phyloP scores from a whole-genome alignment of 2,888 invertebrate species.

The Chirona hameri region DNA sequence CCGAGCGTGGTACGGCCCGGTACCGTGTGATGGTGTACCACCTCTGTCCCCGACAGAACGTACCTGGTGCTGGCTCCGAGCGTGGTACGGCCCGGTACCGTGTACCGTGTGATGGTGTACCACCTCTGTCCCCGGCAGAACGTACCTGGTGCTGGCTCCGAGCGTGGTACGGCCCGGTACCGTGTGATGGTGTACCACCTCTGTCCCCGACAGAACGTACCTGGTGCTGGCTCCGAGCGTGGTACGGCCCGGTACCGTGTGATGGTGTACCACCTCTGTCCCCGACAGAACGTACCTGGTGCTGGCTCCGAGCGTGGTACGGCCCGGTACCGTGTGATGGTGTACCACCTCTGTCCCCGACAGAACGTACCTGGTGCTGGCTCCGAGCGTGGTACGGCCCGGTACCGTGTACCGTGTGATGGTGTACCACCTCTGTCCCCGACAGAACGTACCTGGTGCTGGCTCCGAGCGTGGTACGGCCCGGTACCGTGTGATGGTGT shows the following conservation, averaged over 20 bases:
- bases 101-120: conserved; percentile 81
- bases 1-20: conserved; percentile 84
- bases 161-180: conserved; percentile 84
- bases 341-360: too few species aligned
- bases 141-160: conserved; percentile 89
- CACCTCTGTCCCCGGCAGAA: too few species aligned
- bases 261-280: conserved; percentile 75
- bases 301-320: conserved; percentile 82
- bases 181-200: conserved; percentile 79
- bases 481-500: conserved; percentile 82
- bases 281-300: conserved; percentile 82
- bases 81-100: conserved; percentile 85
- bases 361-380: conserved; percentile 88
- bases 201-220: conserved; percentile 76
- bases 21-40: conserved; percentile 81
- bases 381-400: conserved; percentile 84
- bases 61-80: conserved; percentile 90
- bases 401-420: conserved; percentile 85
- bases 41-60: conserved; percentile 69
- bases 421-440: conserved; percentile 65
- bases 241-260: conserved; percentile 86
- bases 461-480: conserved; percentile 84
- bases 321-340: conserved; percentile 85
- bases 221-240: conserved; percentile 87
- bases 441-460: conserved; percentile 90